Evolutionary conservation across 1,140 invertebrate species (phyloP).

Genomic region (Drosophila ambigua): DNA sequence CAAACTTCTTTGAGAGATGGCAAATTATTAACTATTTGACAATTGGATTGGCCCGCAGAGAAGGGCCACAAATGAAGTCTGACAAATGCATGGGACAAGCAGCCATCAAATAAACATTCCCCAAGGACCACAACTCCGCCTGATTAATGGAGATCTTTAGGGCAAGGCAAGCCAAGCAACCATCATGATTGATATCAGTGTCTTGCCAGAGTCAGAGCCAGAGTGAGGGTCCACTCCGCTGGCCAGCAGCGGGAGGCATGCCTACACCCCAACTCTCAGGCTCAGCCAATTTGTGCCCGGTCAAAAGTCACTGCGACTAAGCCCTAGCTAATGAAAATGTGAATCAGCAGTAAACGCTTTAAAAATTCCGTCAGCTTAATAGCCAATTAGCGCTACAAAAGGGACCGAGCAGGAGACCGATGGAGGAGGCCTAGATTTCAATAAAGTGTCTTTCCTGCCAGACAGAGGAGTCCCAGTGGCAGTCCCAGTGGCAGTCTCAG

Average conservation of each 20-base stretch:
- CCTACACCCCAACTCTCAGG: conserved; percentile 1
- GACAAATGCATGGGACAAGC: conserved; percentile 41
- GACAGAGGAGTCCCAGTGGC: background rate
- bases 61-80: conserved; percentile 27
- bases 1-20: background rate
- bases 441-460: conserved; percentile 43
- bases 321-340: conserved; percentile 46
- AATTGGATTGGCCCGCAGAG: background rate
- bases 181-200: conserved; percentile 63
- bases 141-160: conserved; percentile 48
- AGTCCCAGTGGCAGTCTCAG: background rate
- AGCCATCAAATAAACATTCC: conserved; percentile 35
- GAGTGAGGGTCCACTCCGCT: conserved; percentile 37
- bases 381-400: conserved; percentile 69
- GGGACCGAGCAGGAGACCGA: conserved; percentile 20
- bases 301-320: conserved; percentile 50
- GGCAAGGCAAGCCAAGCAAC: conserved; percentile 54
- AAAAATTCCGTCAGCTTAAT: conserved; percentile 64
- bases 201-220: background rate
- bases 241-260: conserved; percentile 57
- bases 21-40: no score
- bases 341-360: conserved; percentile 47
- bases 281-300: conserved; percentile 15
- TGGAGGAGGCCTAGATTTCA: conserved; percentile 57
- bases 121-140: conserved; percentile 26